These are phyloP conservation scores for Pachyrhynchus sulphureomaculatus DNA, from an alignment of 1,140 invertebrate species.

Conservation along the genomic window DNA sequence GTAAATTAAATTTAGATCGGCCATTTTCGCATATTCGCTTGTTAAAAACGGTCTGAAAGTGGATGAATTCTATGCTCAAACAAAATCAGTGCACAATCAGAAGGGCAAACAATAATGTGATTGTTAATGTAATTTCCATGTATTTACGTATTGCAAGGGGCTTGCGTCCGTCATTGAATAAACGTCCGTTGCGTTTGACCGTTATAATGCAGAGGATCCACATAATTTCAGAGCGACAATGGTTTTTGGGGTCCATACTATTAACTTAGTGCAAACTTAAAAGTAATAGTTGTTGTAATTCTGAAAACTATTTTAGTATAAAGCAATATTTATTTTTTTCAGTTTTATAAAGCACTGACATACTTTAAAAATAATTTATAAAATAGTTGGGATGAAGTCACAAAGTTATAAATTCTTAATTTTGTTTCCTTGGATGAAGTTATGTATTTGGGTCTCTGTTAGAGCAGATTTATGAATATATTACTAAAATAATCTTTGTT, in stretches of 20 bases:
- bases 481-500: too few relatives aligned
- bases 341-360: too few relatives aligned
- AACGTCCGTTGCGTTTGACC: slow-evolving; percentile 38
- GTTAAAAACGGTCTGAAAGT: slow-evolving; percentile 16
- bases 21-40: slow-evolving; percentile 7
- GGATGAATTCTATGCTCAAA: slow-evolving; percentile 7
- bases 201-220: slow-evolving; percentile 48
- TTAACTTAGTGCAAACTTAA: background rate
- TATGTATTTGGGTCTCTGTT: too few relatives aligned
- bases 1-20: slow-evolving; percentile 7
- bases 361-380: too few relatives aligned
- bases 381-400: too few relatives aligned
- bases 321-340: too few relatives aligned
- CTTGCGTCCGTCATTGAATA: slow-evolving; percentile 38
- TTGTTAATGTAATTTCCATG: slow-evolving; percentile 52
- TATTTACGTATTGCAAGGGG: slow-evolving; percentile 46
- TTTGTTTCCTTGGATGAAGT: too few relatives aligned
- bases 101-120: slow-evolving; percentile 49
- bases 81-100: slow-evolving; percentile 25
- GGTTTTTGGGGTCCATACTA: slow-evolving; percentile 16
- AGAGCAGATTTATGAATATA: too few relatives aligned
- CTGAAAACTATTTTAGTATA: too few relatives aligned
- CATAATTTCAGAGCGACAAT: slow-evolving; percentile 41
- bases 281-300: too few relatives aligned
- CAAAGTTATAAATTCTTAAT: too few relatives aligned